These are phyloP conservation scores for Muscidifurax raptorellus DNA, from an alignment of 1,140 invertebrate genomes.

Conservation along the genomic window DNA sequence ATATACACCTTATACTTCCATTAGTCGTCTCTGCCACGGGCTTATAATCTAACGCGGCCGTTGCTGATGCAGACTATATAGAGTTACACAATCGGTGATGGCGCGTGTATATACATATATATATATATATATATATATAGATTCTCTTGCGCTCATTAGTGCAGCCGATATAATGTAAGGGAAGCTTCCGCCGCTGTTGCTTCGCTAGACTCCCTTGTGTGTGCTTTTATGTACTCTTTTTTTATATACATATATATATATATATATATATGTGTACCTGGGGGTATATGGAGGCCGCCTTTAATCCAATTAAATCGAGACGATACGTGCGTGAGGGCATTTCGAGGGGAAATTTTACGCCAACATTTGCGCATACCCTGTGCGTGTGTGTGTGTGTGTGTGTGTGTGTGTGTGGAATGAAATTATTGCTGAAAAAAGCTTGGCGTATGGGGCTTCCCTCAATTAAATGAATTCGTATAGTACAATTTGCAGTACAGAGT, in stretches of 20 bases:
- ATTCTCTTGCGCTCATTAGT: constrained; percentile 35
- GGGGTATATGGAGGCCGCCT: not conserved
- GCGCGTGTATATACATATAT: not conserved
- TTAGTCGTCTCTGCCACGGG: not conserved
- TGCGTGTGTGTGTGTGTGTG: too few relatives aligned
- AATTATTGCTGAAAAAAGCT: not conserved
- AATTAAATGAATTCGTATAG: not conserved
- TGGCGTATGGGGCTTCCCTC: too few relatives aligned
- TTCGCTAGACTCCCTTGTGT: not conserved
- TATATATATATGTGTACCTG: too few relatives aligned
- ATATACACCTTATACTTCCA: not conserved
- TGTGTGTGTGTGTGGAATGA: not conserved
- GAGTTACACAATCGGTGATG: not conserved
- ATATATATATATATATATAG: too few relatives aligned
- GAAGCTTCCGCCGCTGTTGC: not conserved
- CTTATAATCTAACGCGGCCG: constrained; percentile 8
- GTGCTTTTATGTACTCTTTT: constrained; percentile 23
- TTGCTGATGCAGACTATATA: not conserved
- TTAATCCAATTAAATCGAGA: constrained; percentile 42
- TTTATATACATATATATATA: not conserved
- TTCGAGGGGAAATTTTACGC: not conserved
- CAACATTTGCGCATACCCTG: not conserved
- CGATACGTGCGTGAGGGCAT: not conserved
- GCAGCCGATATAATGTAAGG: constrained; percentile 10
- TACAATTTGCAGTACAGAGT: not conserved